Evolutionary conservation across 2,888 invertebrate genomes (phyloP).

Genomic region (Nemoura dubitans): DNA sequence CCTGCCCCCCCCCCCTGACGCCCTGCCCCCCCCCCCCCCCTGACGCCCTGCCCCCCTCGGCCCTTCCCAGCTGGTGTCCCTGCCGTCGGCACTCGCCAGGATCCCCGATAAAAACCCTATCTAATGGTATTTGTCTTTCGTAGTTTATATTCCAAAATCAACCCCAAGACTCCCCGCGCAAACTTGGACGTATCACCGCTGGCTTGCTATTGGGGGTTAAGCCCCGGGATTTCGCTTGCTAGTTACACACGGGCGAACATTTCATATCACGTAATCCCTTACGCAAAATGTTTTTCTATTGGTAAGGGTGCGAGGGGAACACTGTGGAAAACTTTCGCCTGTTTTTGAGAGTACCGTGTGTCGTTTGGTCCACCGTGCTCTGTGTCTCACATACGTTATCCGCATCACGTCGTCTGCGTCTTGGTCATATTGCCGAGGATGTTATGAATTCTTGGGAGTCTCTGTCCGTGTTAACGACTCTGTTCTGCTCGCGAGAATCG

Average conservation of each 20-base stretch:
- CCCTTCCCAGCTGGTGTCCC: neutral
- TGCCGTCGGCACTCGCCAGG: neutral
- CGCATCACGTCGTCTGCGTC: too few relatives aligned
- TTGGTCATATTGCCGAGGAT: too few relatives aligned
- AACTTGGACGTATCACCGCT: neutral
- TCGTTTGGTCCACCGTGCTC: too few relatives aligned
- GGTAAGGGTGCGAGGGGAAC: neutral
- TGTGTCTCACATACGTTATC: too few relatives aligned
- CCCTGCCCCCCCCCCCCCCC: neutral
- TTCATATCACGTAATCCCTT: neutral
- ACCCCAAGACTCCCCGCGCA: neutral
- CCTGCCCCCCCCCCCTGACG: neutral
- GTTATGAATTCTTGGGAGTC: too few relatives aligned
- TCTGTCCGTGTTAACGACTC: too few relatives aligned
- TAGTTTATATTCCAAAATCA: conserved; percentile 36
- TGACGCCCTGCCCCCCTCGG: neutral
- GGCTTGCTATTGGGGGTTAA: neutral
- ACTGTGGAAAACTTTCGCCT: too few relatives aligned
- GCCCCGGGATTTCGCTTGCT: neutral
- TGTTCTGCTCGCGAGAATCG: too few relatives aligned
- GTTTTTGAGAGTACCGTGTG: too few relatives aligned
- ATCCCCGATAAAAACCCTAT: conserved; percentile 34
- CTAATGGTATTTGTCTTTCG: conserved; percentile 42
- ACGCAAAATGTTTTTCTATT: neutral
- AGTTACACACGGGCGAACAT: neutral